These are phyloP conservation scores for Pristionchus arcanus DNA, from an alignment of 2,888 invertebrate genomes.

Conservation along the genomic window DNA sequence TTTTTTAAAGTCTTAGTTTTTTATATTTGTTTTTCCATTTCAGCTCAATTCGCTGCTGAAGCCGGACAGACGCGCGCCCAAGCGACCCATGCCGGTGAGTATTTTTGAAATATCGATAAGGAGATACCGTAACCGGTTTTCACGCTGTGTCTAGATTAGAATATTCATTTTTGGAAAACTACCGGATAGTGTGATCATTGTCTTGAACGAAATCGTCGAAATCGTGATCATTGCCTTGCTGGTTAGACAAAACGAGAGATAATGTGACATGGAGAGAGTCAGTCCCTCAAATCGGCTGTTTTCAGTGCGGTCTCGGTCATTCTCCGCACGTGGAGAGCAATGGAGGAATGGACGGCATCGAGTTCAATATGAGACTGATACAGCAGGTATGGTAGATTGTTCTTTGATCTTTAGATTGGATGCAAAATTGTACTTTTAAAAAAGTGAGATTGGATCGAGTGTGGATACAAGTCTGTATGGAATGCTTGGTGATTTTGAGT, in stretches of 20 bases:
- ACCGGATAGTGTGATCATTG: background rate
- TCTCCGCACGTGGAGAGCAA: constrained; percentile 22
- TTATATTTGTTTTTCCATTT: background rate
- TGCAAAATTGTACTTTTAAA: too few relatives aligned
- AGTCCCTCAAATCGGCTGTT: background rate
- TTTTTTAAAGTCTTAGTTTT: too few relatives aligned
- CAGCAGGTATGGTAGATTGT: background rate
- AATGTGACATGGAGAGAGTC: too few relatives aligned
- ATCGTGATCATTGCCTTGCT: too few relatives aligned
- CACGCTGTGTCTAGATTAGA: too few relatives aligned
- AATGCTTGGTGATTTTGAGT: too few relatives aligned
- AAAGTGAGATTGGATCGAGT: too few relatives aligned
- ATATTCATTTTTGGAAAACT: too few relatives aligned
- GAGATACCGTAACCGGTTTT: too few relatives aligned
- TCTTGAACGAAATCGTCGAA: too few relatives aligned
- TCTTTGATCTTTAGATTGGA: background rate
- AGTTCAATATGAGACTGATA: constrained; percentile 51
- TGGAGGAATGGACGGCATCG: constrained; percentile 44
- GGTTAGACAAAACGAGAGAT: background rate
- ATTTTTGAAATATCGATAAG: background rate
- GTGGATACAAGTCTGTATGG: too few relatives aligned
- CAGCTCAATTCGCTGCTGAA: constrained; percentile 54
- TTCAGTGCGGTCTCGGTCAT: constrained; percentile 27
- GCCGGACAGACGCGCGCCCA: constrained; percentile 36
- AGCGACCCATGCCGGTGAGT: constrained; percentile 34